Percentiles rank a stretch among this genome's conserved stretches.
Evolutionary conservation across 2,797 vertebrate species (phyloP).

Genomic region (Lindbergichthys nudifrons): DNA sequence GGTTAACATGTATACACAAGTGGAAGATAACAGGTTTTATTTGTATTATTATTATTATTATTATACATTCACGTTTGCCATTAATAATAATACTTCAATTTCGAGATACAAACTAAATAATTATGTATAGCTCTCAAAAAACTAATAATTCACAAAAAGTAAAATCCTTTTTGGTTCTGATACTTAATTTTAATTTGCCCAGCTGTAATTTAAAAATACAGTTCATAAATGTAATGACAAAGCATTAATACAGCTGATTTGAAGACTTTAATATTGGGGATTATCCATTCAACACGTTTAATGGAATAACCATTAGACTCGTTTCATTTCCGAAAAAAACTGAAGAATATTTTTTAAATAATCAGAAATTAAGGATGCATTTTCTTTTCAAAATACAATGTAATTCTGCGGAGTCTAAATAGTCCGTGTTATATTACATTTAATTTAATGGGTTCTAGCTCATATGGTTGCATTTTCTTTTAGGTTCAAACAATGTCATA

Average conservation of each 20-base stretch:
- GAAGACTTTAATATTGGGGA: background rate
- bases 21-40: background rate
- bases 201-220: background rate
- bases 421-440: background rate
- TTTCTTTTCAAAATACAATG: too few species aligned
- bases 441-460: background rate
- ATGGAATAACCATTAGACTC: too few species aligned
- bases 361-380: too few species aligned
- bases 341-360: too few species aligned
- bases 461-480: background rate
- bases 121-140: background rate
- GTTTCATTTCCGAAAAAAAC: too few species aligned
- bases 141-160: background rate
- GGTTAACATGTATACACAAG: background rate
- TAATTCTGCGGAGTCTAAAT: background rate
- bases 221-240: background rate
- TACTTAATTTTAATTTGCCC: background rate
- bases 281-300: too few species aligned
- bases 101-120: background rate
- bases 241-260: background rate
- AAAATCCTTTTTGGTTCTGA: background rate
- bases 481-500: background rate
- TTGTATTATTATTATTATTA: constrained; percentile 14
- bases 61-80: background rate
- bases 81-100: background rate